Percentiles rank a stretch among this genome's conserved stretches.
phyloP scores from a whole-genome alignment of 2,113 vertebrate genomes.

The Pangasianodon hypophthalmus region DNA sequence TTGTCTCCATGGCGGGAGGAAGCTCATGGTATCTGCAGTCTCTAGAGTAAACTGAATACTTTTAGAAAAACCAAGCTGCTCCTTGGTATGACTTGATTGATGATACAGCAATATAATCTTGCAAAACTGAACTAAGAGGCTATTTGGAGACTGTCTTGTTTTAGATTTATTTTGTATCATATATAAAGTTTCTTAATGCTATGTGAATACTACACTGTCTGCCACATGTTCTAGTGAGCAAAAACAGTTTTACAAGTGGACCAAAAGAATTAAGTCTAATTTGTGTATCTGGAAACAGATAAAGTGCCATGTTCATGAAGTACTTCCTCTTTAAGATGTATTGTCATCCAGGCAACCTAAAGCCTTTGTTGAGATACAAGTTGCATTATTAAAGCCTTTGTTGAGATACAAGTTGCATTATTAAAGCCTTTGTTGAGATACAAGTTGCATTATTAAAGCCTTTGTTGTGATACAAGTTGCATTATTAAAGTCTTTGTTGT shows the following conservation, averaged over 20 bases:
- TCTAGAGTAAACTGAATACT: constrained; percentile 27
- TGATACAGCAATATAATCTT: constrained; percentile 1
- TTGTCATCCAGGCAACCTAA: neutral
- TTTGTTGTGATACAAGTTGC: no score
- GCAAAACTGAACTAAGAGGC: constrained; percentile 2
- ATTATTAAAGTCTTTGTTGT: neutral
- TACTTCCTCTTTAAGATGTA: neutral
- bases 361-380: neutral
- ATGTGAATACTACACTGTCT: neutral
- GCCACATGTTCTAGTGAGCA: neutral
- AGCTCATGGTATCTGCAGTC: constrained; percentile 18
- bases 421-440: neutral
- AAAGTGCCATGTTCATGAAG: neutral
- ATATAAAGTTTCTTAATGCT: constrained; percentile 12
- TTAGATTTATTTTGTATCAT: constrained; percentile 23
- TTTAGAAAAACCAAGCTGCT: constrained; percentile 17
- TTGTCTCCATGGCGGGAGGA: constrained; percentile 37
- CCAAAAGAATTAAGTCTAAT: neutral
- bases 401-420: no score
- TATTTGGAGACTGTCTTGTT: constrained; percentile 8
- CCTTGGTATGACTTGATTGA: constrained; percentile 23
- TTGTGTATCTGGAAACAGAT: neutral
- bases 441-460: neutral
- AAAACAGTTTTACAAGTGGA: neutral
- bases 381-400: constrained; percentile 14